phyloP scores from a whole-genome alignment of 92 coral and sea anemone species.

The Paramuricea clavata region DNA sequence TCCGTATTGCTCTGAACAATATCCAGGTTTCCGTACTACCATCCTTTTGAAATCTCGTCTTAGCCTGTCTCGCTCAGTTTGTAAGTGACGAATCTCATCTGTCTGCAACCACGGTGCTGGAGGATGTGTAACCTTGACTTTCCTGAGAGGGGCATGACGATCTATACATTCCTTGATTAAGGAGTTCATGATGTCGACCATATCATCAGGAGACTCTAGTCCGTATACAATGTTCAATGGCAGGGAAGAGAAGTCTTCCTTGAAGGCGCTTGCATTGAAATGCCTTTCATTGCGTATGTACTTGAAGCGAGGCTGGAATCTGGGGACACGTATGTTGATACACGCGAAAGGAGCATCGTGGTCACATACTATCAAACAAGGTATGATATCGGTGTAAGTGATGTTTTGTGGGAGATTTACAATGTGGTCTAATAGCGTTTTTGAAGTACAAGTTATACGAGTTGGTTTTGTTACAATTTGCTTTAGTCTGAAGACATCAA shows the following conservation, averaged over 20 bases:
- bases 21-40: constrained; percentile 59
- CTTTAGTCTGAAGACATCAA: constrained; percentile 48
- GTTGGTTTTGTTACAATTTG: constrained; percentile 60
- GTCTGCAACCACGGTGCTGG: constrained; percentile 62
- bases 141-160: constrained; percentile 53
- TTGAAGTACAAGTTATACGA: constrained; percentile 28
- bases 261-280: constrained; percentile 44
- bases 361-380: constrained; percentile 47
- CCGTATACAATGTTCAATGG: constrained; percentile 65
- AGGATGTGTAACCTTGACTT: constrained; percentile 52
- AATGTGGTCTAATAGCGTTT: constrained; percentile 33
- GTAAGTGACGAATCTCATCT: constrained; percentile 53
- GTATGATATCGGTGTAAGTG: constrained; percentile 28
- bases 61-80: constrained; percentile 43
- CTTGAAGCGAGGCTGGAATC: constrained; percentile 67
- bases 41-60: constrained; percentile 33
- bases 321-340: constrained; percentile 53
- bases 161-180: constrained; percentile 55
- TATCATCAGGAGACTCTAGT: constrained; percentile 59
- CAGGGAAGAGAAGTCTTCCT: constrained; percentile 59
- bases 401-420: constrained; percentile 32
- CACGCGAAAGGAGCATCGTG: constrained; percentile 64
- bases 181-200: constrained; percentile 35
- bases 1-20: constrained; percentile 69
- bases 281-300: constrained; percentile 50